Evolutionary conservation across 2,888 invertebrate genomes (phyloP).

Genomic region (Torymus aiolomorphi): DNA sequence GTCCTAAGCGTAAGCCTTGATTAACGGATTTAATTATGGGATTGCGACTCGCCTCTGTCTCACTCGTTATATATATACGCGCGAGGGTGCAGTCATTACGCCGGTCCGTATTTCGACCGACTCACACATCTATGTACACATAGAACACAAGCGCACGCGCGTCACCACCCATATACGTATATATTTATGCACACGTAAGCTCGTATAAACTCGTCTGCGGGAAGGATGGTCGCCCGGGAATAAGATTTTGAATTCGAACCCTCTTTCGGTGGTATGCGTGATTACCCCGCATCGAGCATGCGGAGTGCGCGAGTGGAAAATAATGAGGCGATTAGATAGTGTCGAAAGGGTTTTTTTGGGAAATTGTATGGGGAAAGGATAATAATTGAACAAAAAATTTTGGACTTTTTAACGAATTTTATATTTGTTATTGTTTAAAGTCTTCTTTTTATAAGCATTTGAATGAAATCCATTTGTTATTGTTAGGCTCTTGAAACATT

Average conservation of each 20-base stretch:
- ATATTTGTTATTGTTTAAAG: too few relatives aligned
- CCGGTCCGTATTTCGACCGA: background rate
- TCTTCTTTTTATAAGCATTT: too few relatives aligned
- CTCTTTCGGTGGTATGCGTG: background rate
- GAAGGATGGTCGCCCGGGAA: conserved; percentile 39
- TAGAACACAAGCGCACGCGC: background rate
- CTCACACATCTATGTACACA: background rate
- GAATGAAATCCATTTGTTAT: too few relatives aligned
- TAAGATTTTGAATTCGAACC: conserved; percentile 38
- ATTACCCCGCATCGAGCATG: background rate
- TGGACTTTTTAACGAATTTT: too few relatives aligned
- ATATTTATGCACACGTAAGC: conserved; percentile 37
- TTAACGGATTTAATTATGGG: conserved; percentile 76
- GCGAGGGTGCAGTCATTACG: conserved; percentile 35
- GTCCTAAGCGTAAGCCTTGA: conserved; percentile 74
- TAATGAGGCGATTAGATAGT: too few relatives aligned
- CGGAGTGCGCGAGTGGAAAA: too few relatives aligned
- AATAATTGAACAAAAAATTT: too few relatives aligned
- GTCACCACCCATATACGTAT: background rate
- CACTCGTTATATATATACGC: background rate
- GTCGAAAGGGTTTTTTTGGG: too few relatives aligned
- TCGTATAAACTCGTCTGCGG: conserved; percentile 5
- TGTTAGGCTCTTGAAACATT: too few relatives aligned
- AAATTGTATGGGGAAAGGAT: too few relatives aligned
- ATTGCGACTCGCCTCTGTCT: conserved; percentile 54